Conservation (phyloP, 2,797 vertebrate genomes). For the Vultur gryphus region DNA sequence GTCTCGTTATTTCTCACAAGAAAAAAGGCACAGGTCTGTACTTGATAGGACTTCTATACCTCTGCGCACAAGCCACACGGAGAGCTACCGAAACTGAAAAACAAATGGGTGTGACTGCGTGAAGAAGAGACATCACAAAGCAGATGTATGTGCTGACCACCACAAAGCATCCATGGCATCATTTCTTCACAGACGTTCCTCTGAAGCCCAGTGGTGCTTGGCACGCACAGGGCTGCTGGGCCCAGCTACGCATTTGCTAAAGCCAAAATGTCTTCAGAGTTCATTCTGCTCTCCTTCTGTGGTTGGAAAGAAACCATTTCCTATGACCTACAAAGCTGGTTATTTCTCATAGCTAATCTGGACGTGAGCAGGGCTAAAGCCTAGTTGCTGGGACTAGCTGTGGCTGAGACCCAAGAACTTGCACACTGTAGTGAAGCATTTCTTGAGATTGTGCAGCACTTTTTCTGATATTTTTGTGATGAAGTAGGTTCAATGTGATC, state of each 20-base stretch:
- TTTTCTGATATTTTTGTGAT: background rate
- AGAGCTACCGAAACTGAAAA: background rate
- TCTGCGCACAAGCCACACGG: background rate
- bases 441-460: background rate
- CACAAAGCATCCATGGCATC: background rate
- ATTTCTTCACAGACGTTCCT: background rate
- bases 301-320: background rate
- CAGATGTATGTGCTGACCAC: background rate
- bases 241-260: background rate
- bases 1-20: background rate
- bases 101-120: background rate
- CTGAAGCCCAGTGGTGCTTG: background rate
- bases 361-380: background rate
- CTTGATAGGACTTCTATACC: background rate
- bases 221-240: background rate
- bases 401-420: background rate
- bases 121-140: background rate
- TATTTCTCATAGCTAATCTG: background rate
- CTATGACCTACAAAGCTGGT: background rate
- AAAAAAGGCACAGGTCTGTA: background rate
- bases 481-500: background rate
- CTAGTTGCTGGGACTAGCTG: background rate
- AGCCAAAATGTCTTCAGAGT: background rate
- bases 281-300: background rate
- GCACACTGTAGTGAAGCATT: fast-evolving